These are phyloP conservation scores for Toxonevra muliebris DNA, from an alignment of 2,888 invertebrate species.

Conservation along the genomic window DNA sequence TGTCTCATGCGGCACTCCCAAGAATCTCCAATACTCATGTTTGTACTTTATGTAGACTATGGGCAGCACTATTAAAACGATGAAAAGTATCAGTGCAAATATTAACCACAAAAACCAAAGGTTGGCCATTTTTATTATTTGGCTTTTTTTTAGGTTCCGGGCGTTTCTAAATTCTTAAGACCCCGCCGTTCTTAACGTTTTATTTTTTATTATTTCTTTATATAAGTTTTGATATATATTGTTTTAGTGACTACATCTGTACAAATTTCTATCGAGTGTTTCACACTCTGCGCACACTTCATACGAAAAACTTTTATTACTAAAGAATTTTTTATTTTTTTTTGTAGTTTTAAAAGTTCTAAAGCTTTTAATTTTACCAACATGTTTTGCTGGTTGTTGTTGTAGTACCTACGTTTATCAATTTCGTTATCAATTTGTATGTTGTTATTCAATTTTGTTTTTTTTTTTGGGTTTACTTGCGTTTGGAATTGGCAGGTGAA, in stretches of 20 bases:
- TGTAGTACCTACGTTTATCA: background rate
- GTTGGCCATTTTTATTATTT: conserved; percentile 1
- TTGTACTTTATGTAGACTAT: conserved; percentile 49
- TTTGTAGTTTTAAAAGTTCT: background rate
- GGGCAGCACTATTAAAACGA: conserved; percentile 44
- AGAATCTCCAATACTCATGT: conserved; percentile 56
- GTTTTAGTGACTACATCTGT: too few species aligned
- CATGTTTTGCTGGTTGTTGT: background rate
- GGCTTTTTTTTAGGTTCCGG: too few species aligned
- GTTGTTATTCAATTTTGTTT: background rate
- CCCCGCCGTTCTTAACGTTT: too few species aligned
- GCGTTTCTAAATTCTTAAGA: background rate
- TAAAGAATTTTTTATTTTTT: conserved; percentile 14
- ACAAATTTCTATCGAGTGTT: background rate
- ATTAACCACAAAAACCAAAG: conserved; percentile 57
- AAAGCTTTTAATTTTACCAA: background rate
- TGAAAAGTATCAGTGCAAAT: conserved; percentile 49
- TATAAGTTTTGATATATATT: background rate
- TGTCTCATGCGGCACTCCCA: conserved; percentile 55
- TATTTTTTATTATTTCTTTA: background rate
- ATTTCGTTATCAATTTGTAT: background rate
- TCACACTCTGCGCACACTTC: background rate
- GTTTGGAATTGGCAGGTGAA: too few species aligned
- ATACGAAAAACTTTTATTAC: conserved; percentile 15
- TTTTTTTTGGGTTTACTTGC: background rate